Evolutionary conservation across 2,888 invertebrate genomes (phyloP), one percentile per base, ranked within the genome.

Genomic region (Dicranocentrus wangi): DNA sequence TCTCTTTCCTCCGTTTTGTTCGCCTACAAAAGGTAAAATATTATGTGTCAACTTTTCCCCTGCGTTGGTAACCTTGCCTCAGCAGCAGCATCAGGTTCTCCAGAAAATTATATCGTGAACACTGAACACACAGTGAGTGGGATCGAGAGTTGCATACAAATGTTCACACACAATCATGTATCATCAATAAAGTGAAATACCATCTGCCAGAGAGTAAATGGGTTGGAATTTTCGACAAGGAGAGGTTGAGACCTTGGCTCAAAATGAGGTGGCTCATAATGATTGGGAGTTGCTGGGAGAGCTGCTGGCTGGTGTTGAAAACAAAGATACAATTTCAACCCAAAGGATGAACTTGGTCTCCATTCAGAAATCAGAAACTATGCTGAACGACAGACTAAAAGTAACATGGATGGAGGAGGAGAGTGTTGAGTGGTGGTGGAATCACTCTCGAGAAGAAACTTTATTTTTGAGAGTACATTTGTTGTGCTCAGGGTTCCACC

Each of bases 191-290:
- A 55, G 23, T n/a, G 55, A 8, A 73, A 65, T 65, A 65, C 53
- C 73, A 73, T 73, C 63, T 73, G 73, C 65, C 65, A 61, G 63
- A 39, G 53, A 73, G 65, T 47, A 65, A 73, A 73, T 73, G 73
- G 65, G 53, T 55, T 73, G 65, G 47, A 73, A 73, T 61, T n/a
- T n/a, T n/a, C n/a, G 25, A 13, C 25, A 61, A 15, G 32, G n/a
- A 28, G n/a, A 61, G 61, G 61, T 61, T 61, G 15, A 47, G 15
- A 47, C 47, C 23, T 55, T 55, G 19, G 21, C 7, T 55, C 23
- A 55, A 55, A 23, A 55, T 23, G 47, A 2, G 15, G 10, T 32
- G 47, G 10, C 13, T 10, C 15, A 47, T 3, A 3, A 47, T 5
- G 47, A 47, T 2, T 47, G 47, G 2, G 47, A 47, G n/a, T n/a